Base-by-base conservation (phyloP, 2,888 invertebrate genomes). In the Bembecia ichneumoniformis region DNA sequence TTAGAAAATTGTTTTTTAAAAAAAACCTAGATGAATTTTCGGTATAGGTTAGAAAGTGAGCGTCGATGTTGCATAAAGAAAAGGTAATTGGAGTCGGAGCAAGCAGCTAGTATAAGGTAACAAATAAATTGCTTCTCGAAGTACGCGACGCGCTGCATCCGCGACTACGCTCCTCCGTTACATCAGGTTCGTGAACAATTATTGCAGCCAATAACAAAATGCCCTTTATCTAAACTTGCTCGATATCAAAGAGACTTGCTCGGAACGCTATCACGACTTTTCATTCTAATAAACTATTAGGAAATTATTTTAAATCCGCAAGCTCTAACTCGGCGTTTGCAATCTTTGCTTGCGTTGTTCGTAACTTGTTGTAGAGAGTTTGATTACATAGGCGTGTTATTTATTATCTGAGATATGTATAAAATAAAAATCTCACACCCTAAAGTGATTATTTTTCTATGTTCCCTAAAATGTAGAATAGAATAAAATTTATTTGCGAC, bases 111-210 rank as follows among this genome's bases (percentile, higher is more conserved):
- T 44, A 11, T 44, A 44, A 75, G 72, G 71, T 76, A 77, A 79
- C 76, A 75, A 72, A 77, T 76, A 76, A 79, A 77, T 77, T 75
- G 74, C 76, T 75, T 70, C 73, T 73, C 65, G 74, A 65, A 67
- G 68, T 74, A 71, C 71, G 70, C 71, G 59, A 28, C 28, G 28
- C 28, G 28, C 28, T 28, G 28, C 28, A 28, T 28, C 9, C 28
- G 28, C 28, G 28, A 28, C 28, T 28, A 28, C 28, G 28, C 9
- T 28, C 28, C 35, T 40, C 54, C 53, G 58, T 68, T 67, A 64
- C 66, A 65, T 62, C 50, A 55, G 59, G 60, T 58, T 71, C 71
- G 71, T 71, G 69, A 68, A 73, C 75, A 73, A 74, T 77, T 72
- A 74, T 66, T 59, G 58, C 43, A 52, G 50, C 51, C 52, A 56